Percentiles rank a stretch among this genome's conserved stretches.
Evolutionary conservation across 1,140 invertebrate genomes (phyloP).

Genomic region (Scaptomyza pallida): DNA sequence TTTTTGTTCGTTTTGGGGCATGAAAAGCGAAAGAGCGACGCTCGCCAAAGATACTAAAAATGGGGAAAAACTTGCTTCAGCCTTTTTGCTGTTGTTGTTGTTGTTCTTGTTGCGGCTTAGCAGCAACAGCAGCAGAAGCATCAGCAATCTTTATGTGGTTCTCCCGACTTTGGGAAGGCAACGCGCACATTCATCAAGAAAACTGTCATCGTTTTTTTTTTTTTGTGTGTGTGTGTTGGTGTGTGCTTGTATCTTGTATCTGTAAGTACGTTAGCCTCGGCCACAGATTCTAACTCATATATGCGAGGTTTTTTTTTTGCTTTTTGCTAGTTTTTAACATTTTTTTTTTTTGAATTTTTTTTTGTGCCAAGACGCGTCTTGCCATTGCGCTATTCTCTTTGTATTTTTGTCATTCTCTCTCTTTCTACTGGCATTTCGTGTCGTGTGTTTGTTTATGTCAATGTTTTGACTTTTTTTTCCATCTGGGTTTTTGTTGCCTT

Average conservation of each 20-base stretch:
- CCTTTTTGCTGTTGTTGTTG: constrained; percentile 9
- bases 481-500: constrained; percentile 53
- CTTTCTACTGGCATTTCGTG: constrained; percentile 6
- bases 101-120: constrained; percentile 21
- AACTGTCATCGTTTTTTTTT: constrained; percentile 75
- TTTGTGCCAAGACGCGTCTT: constrained; percentile 38
- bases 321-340: constrained; percentile 34
- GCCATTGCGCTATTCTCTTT: background rate
- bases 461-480: constrained; percentile 41
- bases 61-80: constrained; percentile 67
- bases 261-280: constrained; percentile 68
- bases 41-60: constrained; percentile 60
- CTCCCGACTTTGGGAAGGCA: constrained; percentile 35
- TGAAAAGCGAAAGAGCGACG: constrained; percentile 47
- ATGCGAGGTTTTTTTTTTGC: constrained; percentile 25
- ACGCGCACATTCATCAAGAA: constrained; percentile 79
- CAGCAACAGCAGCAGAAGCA: constrained; percentile 25
- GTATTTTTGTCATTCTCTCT: background rate
- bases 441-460: constrained; percentile 53
- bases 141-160: constrained; percentile 46
- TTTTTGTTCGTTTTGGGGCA: constrained; percentile 43
- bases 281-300: constrained; percentile 69
- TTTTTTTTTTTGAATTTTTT: constrained; percentile 34
- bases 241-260: constrained; percentile 57
- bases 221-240: constrained; percentile 11